Evolutionary conservation across 1,140 invertebrate genomes (phyloP).

Genomic region (Caerostris extrusa): DNA sequence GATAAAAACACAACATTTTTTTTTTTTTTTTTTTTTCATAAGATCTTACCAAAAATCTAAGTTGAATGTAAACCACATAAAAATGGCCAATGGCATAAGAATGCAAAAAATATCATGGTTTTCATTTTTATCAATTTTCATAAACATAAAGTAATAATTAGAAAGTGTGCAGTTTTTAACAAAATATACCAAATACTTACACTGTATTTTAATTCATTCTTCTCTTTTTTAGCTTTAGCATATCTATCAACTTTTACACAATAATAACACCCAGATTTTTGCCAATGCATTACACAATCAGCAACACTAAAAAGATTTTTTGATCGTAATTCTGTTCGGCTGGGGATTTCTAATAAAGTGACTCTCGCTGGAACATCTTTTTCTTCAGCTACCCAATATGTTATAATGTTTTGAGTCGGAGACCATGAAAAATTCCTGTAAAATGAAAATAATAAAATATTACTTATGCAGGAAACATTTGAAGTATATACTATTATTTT

Average conservation of each 20-base stretch:
- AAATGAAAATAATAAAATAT: slow-evolving; percentile 68
- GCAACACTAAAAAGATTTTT: slow-evolving; percentile 99
- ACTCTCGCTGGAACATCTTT: slow-evolving; percentile 88
- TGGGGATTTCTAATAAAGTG: slow-evolving; percentile 83
- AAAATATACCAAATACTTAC: slow-evolving; percentile 83
- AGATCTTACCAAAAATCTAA: no score
- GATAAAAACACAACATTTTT: no score
- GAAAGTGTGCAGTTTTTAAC: neutral
- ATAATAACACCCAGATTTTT: slow-evolving; percentile 98
- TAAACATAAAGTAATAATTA: slow-evolving; percentile 29
- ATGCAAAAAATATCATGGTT: slow-evolving; percentile 2
- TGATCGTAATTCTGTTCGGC: slow-evolving; percentile 93
- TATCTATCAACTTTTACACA: slow-evolving; percentile 99
- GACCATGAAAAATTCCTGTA: slow-evolving; percentile 97
- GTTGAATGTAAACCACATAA: no score
- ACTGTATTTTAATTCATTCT: slow-evolving; percentile 93
- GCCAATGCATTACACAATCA: slow-evolving; percentile 99
- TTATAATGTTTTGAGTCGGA: slow-evolving; percentile 96
- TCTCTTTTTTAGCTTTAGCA: slow-evolving; percentile 94
- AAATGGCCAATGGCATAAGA: neutral
- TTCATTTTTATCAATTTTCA: slow-evolving; percentile 35
- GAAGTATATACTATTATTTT: no score
- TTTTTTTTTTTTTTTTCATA: no score
- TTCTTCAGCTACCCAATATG: slow-evolving; percentile 99
- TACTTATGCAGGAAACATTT: neutral